phyloP scores from a whole-genome alignment of 2,797 vertebrate genomes.

The Vireo griseus region DNA sequence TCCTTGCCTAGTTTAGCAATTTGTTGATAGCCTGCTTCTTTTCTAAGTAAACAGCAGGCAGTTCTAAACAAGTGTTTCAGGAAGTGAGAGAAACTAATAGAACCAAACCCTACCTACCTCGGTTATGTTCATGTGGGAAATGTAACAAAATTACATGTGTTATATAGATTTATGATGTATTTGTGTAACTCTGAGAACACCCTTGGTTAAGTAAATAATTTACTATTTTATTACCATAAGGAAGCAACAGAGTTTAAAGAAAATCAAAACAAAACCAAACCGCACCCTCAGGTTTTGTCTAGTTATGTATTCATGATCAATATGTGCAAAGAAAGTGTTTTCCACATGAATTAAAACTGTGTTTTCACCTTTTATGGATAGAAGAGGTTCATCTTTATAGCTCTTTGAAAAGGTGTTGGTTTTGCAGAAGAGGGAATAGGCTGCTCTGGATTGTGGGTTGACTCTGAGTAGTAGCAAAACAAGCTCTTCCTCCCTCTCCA shows the following conservation, averaged over 20 bases:
- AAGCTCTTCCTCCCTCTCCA: neutral
- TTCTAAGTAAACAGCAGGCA: neutral
- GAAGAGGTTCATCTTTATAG: neutral
- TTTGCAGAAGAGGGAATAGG: neutral
- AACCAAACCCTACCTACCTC: neutral
- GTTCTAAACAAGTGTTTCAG: neutral
- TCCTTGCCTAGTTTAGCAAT: neutral
- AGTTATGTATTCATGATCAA: neutral
- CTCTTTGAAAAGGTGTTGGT: neutral
- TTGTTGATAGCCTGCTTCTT: neutral
- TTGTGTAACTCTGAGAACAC: neutral
- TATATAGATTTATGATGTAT: neutral
- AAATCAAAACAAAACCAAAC: neutral
- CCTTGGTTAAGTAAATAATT: conserved; percentile 1
- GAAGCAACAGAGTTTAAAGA: neutral
- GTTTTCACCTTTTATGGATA: neutral
- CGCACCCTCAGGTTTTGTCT: neutral
- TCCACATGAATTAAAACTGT: neutral
- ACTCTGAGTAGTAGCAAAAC: neutral
- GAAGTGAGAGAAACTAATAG: neutral
- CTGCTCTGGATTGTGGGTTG: neutral
- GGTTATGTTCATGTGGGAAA: neutral
- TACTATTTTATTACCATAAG: neutral
- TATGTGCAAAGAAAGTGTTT: neutral
- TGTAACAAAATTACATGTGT: neutral